These are phyloP conservation scores for Palythoa grandis DNA, from an alignment of 92 coral and sea anemone genomes.

Conservation along the genomic window DNA sequence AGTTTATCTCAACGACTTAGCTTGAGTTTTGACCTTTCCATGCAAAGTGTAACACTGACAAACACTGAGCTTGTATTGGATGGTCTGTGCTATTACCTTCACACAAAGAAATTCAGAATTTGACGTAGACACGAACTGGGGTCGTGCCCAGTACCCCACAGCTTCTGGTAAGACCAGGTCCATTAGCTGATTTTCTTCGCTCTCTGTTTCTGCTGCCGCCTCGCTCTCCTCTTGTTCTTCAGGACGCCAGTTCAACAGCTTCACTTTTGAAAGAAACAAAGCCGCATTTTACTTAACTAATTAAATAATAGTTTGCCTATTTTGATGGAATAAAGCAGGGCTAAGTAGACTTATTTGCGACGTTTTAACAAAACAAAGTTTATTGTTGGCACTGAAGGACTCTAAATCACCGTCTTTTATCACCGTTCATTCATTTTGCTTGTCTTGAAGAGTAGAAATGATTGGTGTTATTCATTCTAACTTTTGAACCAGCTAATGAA, in stretches of 20 bases:
- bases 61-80: not conserved
- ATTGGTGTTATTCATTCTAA: too few relatives aligned
- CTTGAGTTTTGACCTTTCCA: not conserved
- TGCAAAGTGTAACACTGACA: not conserved
- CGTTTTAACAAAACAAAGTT: too few relatives aligned
- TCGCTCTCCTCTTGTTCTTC: conserved; percentile 3
- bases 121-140: conserved; percentile 15
- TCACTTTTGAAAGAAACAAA: conserved; percentile 9
- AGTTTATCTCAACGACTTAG: not conserved
- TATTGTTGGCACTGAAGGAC: too few relatives aligned
- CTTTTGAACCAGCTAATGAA: too few relatives aligned
- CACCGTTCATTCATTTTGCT: too few relatives aligned
- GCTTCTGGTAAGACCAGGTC: not conserved
- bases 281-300: not conserved
- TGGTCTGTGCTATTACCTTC: conserved; percentile 5
- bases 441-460: too few relatives aligned
- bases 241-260: conserved; percentile 30
- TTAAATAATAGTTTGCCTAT: not conserved
- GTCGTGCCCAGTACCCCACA: conserved; percentile 22
- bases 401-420: too few relatives aligned
- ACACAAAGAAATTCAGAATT: conserved; percentile 31
- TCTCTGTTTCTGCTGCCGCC: not conserved
- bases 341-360: too few relatives aligned
- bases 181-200: not conserved
- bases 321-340: not conserved